phyloP scores from a whole-genome alignment of 2,888 invertebrate species.

The Lycia hirtaria region DNA sequence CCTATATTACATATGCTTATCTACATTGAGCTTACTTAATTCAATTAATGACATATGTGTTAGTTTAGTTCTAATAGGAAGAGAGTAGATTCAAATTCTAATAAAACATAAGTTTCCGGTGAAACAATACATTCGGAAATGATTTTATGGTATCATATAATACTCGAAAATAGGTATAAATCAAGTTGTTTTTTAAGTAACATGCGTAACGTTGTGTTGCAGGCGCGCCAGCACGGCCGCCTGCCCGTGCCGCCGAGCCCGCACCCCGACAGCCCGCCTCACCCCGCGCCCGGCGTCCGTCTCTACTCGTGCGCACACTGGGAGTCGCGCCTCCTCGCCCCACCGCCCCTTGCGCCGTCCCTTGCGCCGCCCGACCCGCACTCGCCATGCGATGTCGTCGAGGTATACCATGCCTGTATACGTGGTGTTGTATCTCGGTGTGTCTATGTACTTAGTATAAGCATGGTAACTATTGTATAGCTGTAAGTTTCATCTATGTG shows the following conservation, averaged over 20 bases:
- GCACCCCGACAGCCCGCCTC: slow-evolving; percentile 80
- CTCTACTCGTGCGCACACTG: slow-evolving; percentile 86
- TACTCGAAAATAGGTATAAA: too few relatives aligned
- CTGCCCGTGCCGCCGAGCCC: slow-evolving; percentile 82
- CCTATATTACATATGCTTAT: too few relatives aligned
- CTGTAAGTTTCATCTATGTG: slow-evolving; percentile 29
- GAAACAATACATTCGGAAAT: too few relatives aligned
- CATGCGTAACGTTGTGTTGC: slow-evolving; percentile 27
- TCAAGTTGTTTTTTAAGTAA: background rate
- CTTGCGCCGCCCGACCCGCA: slow-evolving; percentile 76
- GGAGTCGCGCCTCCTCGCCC: slow-evolving; percentile 84
- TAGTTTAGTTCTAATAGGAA: too few relatives aligned
- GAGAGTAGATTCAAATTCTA: too few relatives aligned
- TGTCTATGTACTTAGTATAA: slow-evolving; percentile 54
- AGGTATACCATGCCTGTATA: slow-evolving; percentile 74
- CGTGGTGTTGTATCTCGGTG: slow-evolving; percentile 55
- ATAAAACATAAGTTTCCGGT: too few relatives aligned
- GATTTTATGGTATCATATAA: too few relatives aligned
- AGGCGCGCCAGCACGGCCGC: slow-evolving; percentile 85
- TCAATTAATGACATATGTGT: too few relatives aligned
- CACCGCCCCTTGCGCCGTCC: slow-evolving; percentile 75
- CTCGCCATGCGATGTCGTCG: slow-evolving; percentile 78
- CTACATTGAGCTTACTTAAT: too few relatives aligned
- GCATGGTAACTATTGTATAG: slow-evolving; percentile 54
- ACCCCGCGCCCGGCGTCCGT: slow-evolving; percentile 85